Evolutionary conservation across 1,140 invertebrate species (phyloP).

Genomic region (Aleiodes sp.): DNA sequence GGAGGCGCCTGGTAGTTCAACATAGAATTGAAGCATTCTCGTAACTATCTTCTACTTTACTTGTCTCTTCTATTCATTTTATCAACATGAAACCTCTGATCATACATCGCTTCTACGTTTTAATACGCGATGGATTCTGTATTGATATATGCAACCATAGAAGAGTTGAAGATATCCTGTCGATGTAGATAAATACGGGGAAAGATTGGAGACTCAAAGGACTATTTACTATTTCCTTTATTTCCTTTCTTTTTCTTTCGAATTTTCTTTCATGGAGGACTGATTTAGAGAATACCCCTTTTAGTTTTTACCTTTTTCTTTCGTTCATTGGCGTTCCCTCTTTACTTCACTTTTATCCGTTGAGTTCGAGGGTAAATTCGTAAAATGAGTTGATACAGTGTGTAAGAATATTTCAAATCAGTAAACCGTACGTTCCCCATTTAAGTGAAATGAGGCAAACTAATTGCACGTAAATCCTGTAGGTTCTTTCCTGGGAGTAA

Average conservation of each 20-base stretch:
- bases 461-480: conserved; percentile 47
- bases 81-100: neutral
- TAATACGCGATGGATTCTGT: neutral
- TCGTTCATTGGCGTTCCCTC: conserved; percentile 35
- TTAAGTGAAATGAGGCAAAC: conserved; percentile 58
- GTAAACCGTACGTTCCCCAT: neutral
- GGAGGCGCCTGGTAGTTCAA: conserved; percentile 23
- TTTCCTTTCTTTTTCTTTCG: conserved; percentile 20
- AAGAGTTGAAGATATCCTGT: neutral
- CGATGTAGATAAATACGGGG: conserved; percentile 4
- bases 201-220: conserved; percentile 40
- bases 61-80: neutral
- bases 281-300: neutral
- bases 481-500: neutral
- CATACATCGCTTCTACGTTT: neutral
- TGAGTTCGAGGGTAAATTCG: conserved; percentile 38
- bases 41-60: conserved; percentile 23
- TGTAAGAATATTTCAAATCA: conserved; percentile 53
- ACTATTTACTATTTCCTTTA: conserved; percentile 61
- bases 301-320: conserved; percentile 2
- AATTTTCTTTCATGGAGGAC: neutral
- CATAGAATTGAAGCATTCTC: conserved; percentile 33
- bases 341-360: conserved; percentile 54
- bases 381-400: conserved; percentile 17
- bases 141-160: neutral